Evolutionary conservation across 2,113 vertebrate species (phyloP).

Genomic region (Odobenus rosmarus): DNA sequence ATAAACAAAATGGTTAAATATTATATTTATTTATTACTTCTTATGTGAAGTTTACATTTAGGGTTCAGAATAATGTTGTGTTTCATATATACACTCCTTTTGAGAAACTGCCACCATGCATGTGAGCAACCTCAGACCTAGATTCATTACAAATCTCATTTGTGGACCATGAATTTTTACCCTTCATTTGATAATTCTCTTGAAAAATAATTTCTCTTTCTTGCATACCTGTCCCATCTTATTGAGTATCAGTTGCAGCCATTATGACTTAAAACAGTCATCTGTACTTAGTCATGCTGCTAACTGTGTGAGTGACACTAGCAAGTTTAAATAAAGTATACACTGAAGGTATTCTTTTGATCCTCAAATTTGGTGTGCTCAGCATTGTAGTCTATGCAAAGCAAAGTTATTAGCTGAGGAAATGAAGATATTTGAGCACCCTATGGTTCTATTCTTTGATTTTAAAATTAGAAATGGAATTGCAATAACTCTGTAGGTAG

Average conservation of each 20-base stretch:
- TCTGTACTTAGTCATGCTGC: background rate
- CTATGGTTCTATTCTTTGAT: background rate
- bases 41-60: background rate
- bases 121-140: background rate
- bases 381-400: background rate
- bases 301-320: background rate
- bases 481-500: background rate
- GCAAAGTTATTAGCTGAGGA: background rate
- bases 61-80: background rate
- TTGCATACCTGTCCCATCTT: background rate
- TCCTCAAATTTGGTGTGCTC: background rate
- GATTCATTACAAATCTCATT: background rate
- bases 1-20: background rate
- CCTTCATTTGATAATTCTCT: background rate
- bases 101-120: background rate
- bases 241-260: background rate
- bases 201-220: slow-evolving; percentile 6
- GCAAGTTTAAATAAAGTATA: background rate
- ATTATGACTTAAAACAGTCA: background rate
- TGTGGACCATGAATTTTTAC: background rate
- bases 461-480: slow-evolving; percentile 4
- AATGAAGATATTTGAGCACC: background rate
- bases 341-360: background rate
- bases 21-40: background rate
- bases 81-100: background rate